Base-by-base conservation (phyloP, 1,140 invertebrate species). In the Drosophila ficusphila region DNA sequence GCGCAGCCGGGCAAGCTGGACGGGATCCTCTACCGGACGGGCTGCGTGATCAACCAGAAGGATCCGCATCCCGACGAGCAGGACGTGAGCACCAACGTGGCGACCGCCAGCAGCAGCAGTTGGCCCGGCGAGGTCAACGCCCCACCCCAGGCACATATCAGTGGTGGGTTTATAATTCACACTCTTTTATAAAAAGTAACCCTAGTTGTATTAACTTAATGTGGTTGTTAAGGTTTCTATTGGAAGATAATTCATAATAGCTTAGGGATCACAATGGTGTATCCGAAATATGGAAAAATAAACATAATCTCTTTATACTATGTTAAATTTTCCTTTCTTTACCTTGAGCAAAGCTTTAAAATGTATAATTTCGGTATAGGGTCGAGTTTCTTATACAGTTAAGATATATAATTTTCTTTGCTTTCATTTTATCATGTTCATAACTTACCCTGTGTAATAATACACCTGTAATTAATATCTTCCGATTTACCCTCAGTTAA, bases 31-130 rank as follows among this genome's bases (percentile, higher is more conserved):
- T 91, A 90, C 62, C 78, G 89, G 42, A 91, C 89, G 31, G 90
- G 86, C 6, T 91, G 90, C 54, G 77, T 90, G 5, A 89, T 91
- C 11, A 91, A 79, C 48, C 90, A 91, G 49, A 91, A 91, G 62
- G 74, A 89, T 47, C 31, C 36, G 44, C 64, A 82, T 42, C 36
- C 31, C 23, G 70, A 82, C 18, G 81, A 89, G 47, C 64, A 79
- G 60, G 81, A 86, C 46, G 81, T 77, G 34, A 81, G 69, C 70
- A 89, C 83, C 64, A 88, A 89, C 53, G 81, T 89, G 67, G 54
- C 75, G n/a, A 67, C 71, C 4, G 85, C 76, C 25, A 89, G 76
- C 53, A 85, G 86, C 39, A 82, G 69, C 42, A 81, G 86, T 56
- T 85, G 79, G 85, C 70, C 86, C 6, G 85, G 81, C 12, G 85